Evolutionary conservation across 1,140 invertebrate genomes (phyloP).

Genomic region (Leptopilina boulardi): DNA sequence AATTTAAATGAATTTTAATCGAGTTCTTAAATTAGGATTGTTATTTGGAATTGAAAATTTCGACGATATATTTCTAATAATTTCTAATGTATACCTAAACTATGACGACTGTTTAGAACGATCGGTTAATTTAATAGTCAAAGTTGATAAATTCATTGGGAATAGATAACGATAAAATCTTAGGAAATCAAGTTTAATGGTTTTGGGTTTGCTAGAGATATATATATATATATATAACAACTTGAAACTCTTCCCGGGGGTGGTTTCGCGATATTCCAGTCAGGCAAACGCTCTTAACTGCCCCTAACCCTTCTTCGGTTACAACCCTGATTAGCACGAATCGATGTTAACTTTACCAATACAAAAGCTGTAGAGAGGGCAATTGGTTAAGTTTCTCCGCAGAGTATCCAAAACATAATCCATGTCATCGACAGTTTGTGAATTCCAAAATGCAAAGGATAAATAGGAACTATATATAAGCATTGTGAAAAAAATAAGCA

Average conservation of each 20-base stretch:
- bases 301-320: slow-evolving; percentile 26
- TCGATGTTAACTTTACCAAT: slow-evolving; percentile 25
- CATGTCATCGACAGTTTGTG: slow-evolving; percentile 3
- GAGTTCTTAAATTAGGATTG: too few species aligned
- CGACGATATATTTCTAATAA: too few species aligned
- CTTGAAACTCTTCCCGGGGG: background rate
- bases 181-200: background rate
- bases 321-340: slow-evolving; percentile 31
- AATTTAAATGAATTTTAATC: too few species aligned
- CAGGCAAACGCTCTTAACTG: background rate
- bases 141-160: background rate
- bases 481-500: too few species aligned
- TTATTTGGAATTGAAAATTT: too few species aligned
- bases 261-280: slow-evolving; percentile 25
- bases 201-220: slow-evolving; percentile 2
- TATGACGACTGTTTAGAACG: too few species aligned
- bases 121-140: background rate
- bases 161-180: background rate
- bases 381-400: background rate
- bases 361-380: background rate
- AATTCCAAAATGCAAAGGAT: too few species aligned
- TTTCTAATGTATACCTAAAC: too few species aligned
- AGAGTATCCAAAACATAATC: background rate
- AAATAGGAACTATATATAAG: too few species aligned
- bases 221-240: too few species aligned